These are phyloP conservation scores for Dendrocincla fuliginosa DNA, from an alignment of 2,797 vertebrate genomes.

Conservation along the genomic window DNA sequence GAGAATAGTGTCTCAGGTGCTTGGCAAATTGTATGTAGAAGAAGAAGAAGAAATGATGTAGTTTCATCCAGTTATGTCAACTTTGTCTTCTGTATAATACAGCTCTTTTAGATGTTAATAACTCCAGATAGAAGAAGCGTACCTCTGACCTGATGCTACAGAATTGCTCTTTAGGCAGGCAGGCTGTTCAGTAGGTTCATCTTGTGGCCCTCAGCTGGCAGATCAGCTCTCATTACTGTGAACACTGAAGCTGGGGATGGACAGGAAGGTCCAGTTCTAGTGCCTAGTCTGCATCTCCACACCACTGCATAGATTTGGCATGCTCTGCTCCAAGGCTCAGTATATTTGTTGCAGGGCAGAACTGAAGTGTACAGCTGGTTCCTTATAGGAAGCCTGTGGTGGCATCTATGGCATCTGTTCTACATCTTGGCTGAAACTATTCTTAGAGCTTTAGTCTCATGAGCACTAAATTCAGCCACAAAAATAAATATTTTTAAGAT, in stretches of 20 bases:
- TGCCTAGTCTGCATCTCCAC: conserved; percentile 43
- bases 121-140: conserved; percentile 46
- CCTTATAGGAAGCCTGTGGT: not conserved
- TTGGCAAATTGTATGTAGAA: conserved; percentile 59
- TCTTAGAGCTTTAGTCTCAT: conserved; percentile 56
- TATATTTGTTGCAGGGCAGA: conserved; percentile 46
- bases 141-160: conserved; percentile 62
- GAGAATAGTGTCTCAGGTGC: conserved; percentile 64
- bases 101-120: conserved; percentile 54
- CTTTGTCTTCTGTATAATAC: conserved; percentile 66
- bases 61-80: conserved; percentile 53
- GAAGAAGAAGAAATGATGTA: conserved; percentile 58
- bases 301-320: conserved; percentile 27
- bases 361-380: conserved; percentile 30
- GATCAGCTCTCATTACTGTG: conserved; percentile 36
- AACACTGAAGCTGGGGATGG: conserved; percentile 3
- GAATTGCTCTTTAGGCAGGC: conserved; percentile 13
- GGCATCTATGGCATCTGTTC: conserved; percentile 39
- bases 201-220: conserved; percentile 35
- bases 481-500: conserved; percentile 76
- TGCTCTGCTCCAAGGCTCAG: conserved; percentile 30
- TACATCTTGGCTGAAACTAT: conserved; percentile 58
- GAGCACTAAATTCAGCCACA: conserved; percentile 77
- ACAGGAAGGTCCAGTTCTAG: conserved; percentile 40
- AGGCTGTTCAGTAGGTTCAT: conserved; percentile 15